Percentiles rank a stretch among this genome's conserved stretches.
Conservation (phyloP, 2,113 vertebrate species). For the Orthonyx spaldingii region DNA sequence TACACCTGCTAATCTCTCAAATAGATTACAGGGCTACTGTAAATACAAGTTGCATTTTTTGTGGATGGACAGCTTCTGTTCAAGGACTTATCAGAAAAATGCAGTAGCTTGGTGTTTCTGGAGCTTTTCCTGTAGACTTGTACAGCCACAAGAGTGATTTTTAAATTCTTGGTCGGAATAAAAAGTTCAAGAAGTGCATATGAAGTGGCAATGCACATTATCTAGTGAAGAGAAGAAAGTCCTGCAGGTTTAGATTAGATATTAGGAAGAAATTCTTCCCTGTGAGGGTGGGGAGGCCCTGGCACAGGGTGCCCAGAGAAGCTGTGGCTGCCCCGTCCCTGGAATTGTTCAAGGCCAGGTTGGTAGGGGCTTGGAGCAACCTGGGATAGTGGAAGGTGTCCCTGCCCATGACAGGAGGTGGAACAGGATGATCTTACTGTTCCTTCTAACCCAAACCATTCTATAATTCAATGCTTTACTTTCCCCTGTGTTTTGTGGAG, state of each 20-base stretch:
- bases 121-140: not conserved
- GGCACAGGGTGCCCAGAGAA: not conserved
- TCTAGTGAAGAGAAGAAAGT: not conserved
- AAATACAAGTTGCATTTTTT: slow-evolving; percentile 8
- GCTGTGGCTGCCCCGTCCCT: not conserved
- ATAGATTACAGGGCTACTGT: slow-evolving; percentile 18
- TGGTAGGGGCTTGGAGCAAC: not conserved
- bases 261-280: not conserved
- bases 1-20: slow-evolving; percentile 17
- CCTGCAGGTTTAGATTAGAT: not conserved
- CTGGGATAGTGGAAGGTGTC: not conserved
- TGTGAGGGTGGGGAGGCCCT: not conserved
- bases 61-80: not conserved
- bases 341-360: not conserved
- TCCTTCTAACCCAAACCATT: not conserved
- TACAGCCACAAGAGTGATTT: not conserved
- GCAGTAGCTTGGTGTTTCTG: not conserved
- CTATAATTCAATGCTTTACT: not conserved
- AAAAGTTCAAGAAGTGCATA: not conserved
- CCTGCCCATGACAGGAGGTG: not conserved
- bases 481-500: not conserved
- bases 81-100: not conserved
- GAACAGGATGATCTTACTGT: not conserved
- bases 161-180: not conserved
- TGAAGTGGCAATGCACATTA: not conserved